A percentile compares a stretch with the other conserved stretches of the same genome.
Conservation (phyloP, 2,888 invertebrate genomes). For the Drosophila phalerata region DNA sequence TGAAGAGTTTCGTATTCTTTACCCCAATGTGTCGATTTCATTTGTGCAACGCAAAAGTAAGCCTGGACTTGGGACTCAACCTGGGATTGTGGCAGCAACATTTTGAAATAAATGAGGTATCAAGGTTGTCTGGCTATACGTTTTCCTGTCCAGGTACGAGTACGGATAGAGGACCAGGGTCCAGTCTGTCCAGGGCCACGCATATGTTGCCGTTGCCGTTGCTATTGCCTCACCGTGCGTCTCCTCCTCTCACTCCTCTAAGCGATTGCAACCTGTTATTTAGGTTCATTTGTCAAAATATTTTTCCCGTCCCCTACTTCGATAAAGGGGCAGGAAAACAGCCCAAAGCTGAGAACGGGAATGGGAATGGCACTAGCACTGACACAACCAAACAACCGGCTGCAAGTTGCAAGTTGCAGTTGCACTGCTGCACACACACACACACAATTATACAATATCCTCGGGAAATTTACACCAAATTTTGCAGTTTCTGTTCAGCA, state of each 20-base stretch:
- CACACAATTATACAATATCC: conserved; percentile 56
- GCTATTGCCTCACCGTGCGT: conserved; percentile 21
- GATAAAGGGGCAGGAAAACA: conserved; percentile 65
- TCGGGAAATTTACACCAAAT: conserved; percentile 60
- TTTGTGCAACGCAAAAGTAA: conserved; percentile 62
- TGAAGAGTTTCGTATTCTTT: conserved; percentile 34
- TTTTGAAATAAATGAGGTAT: conserved; percentile 85
- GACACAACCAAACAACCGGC: conserved; percentile 32
- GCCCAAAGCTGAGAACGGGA: conserved; percentile 47
- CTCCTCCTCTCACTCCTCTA: conserved; percentile 29
- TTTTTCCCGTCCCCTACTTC: conserved; percentile 76
- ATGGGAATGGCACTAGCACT: conserved; percentile 41
- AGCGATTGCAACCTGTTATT: conserved; percentile 86
- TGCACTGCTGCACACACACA: conserved; percentile 38
- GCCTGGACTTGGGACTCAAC: conserved; percentile 32
- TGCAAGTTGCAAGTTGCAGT: conserved; percentile 35
- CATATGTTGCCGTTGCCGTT: conserved; percentile 47
- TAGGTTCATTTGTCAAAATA: conserved; percentile 86
- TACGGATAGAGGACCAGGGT: conserved; percentile 26
- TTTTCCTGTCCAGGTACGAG: conserved; percentile 72
- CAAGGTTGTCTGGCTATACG: conserved; percentile 83
- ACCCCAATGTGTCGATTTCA: conserved; percentile 79
- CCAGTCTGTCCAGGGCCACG: conserved; percentile 54
- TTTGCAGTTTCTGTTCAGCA: conserved; percentile 43
- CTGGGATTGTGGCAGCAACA: conserved; percentile 57